phyloP scores from a whole-genome alignment of 2,113 vertebrate genomes.

The Macrotus californicus region DNA sequence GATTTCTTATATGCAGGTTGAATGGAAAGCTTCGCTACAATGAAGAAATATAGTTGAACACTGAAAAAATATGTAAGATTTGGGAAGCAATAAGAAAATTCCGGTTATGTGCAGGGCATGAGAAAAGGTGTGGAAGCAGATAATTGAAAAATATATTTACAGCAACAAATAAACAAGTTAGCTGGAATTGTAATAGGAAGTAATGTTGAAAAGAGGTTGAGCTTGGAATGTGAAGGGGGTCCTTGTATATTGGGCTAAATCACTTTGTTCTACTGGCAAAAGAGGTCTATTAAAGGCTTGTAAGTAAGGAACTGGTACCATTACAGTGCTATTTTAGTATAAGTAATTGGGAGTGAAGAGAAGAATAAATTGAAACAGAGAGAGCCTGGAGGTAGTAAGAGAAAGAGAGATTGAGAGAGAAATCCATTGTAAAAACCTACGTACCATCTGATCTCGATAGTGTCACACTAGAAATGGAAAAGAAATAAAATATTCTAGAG shows the following conservation, averaged over 20 bases:
- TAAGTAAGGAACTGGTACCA: not conserved
- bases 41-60: not conserved
- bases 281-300: not conserved
- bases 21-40: not conserved
- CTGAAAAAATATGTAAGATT: not conserved
- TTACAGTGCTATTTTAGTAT: not conserved
- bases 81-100: not conserved
- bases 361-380: not conserved
- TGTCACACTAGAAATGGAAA: not conserved
- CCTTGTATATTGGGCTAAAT: not conserved
- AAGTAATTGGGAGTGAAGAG: not conserved
- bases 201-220: not conserved
- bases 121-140: not conserved
- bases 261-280: not conserved
- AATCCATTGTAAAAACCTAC: not conserved
- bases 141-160: not conserved
- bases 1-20: not conserved
- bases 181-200: not conserved
- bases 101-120: not conserved
- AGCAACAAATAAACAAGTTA: constrained; percentile 18
- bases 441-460: not conserved
- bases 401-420: not conserved
- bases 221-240: not conserved
- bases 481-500: not conserved
- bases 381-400: not conserved